These are phyloP conservation scores for Cylas formicarius DNA, from an alignment of 1,140 invertebrate species.

Conservation along the genomic window DNA sequence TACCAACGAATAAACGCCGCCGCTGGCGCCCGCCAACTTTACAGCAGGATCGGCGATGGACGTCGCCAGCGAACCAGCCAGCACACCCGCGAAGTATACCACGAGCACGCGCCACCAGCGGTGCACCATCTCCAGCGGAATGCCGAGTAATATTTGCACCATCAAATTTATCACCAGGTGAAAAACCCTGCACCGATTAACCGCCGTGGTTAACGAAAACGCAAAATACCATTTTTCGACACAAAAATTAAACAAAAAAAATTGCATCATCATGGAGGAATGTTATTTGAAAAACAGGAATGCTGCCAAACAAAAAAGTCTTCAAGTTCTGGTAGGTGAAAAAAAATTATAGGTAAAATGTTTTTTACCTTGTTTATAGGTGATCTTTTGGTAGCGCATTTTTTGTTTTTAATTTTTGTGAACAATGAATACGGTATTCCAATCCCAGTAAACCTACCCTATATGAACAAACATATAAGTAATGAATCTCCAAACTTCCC, in stretches of 20 bases:
- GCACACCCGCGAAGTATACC: conserved; percentile 73
- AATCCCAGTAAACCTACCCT: no score
- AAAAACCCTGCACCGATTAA: conserved; percentile 51
- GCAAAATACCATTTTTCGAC: conserved; percentile 1
- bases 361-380: no score
- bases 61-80: conserved; percentile 83
- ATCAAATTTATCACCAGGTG: conserved; percentile 89
- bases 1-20: conserved; percentile 92
- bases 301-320: no score
- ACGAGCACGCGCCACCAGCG: conserved; percentile 83
- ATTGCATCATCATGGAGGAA: no score
- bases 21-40: conserved; percentile 88
- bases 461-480: conserved; percentile 97
- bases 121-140: conserved; percentile 93
- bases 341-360: no score
- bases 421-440: no score
- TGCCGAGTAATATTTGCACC: conserved; percentile 86
- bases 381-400: no score
- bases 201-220: conserved; percentile 4
- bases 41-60: conserved; percentile 81
- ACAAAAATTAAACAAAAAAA: neutral
- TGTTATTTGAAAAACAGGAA: no score
- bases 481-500: conserved; percentile 86
- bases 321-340: neutral
- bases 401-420: no score